phyloP scores from a whole-genome alignment of 2,113 vertebrate genomes.

The Syrmaticus mikado region DNA sequence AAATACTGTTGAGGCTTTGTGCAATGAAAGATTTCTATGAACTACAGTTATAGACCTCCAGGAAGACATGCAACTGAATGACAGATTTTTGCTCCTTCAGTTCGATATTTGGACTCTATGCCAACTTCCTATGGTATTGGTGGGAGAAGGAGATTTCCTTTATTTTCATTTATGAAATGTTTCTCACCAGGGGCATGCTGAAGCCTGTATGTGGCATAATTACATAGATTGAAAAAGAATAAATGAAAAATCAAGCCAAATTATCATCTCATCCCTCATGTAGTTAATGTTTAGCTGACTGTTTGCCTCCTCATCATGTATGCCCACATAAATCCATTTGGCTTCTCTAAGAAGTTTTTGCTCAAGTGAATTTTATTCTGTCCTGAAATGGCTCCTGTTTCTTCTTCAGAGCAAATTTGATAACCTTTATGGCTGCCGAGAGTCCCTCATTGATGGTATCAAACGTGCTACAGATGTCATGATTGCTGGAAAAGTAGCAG shows the following conservation, averaged over 20 bases:
- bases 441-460: slow-evolving; percentile 98
- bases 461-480: slow-evolving; percentile 97
- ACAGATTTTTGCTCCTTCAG: not conserved
- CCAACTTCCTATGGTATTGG: not conserved
- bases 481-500: slow-evolving; percentile 97
- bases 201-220: not conserved
- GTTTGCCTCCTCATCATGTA: not conserved
- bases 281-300: not conserved
- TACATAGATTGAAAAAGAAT: not conserved
- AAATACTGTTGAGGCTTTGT: not conserved
- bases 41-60: not conserved
- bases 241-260: not conserved
- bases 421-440: slow-evolving; percentile 97
- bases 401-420: slow-evolving; percentile 94
- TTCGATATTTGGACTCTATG: not conserved
- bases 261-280: not conserved
- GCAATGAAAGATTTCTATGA: not conserved
- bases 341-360: not conserved
- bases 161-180: not conserved
- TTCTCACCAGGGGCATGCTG: not conserved
- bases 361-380: not conserved
- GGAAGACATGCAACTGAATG: not conserved
- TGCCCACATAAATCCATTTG: rapidly evolving
- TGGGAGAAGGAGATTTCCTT: not conserved
- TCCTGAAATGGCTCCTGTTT: not conserved